Evolutionary conservation across 2,888 invertebrate genomes (phyloP).

Genomic region (Spodoptera exigua): DNA sequence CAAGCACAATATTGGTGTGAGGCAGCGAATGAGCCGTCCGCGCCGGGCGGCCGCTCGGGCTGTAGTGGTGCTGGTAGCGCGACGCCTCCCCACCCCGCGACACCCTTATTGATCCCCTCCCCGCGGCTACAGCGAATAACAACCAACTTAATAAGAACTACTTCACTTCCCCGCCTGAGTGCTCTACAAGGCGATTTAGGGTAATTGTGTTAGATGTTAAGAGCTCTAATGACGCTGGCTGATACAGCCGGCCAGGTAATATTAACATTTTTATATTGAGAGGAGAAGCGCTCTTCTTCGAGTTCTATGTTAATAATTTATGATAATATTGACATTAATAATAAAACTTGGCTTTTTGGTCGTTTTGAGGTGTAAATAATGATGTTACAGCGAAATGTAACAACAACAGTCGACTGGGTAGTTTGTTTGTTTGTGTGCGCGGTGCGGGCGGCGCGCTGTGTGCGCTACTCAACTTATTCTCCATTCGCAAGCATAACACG

Average conservation of each 20-base stretch:
- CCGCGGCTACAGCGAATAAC: constrained; percentile 49
- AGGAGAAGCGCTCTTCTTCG: constrained; percentile 28
- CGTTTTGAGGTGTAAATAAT: constrained; percentile 20
- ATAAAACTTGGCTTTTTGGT: constrained; percentile 29
- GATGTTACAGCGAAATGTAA: constrained; percentile 25
- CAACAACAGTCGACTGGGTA: constrained; percentile 19
- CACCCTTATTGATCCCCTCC: constrained; percentile 70
- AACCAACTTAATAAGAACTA: constrained; percentile 60
- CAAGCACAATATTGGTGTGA: constrained; percentile 24
- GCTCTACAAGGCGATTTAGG: constrained; percentile 36
- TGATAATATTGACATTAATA: constrained; percentile 49
- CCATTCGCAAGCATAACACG: constrained; percentile 28
- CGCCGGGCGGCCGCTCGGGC: constrained; percentile 14
- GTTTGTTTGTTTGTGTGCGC: constrained; percentile 19
- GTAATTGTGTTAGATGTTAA: constrained; percentile 32
- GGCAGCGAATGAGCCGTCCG: constrained; percentile 1
- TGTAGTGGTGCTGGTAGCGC: constrained; percentile 38
- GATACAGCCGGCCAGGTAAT: constrained; percentile 45
- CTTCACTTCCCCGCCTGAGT: constrained; percentile 37
- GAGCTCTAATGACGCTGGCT: constrained; percentile 54
- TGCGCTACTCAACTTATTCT: constrained; percentile 8
- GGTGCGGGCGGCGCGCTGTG: background rate
- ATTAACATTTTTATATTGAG: constrained; percentile 62
- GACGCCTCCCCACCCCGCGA: constrained; percentile 34
- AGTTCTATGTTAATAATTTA: constrained; percentile 50